A percentile compares a stretch with the other conserved stretches of the same genome.
These are phyloP conservation scores for Aurelia sp. DNA, from an alignment of 30 jellyfish, hydroid and myxozoan species.

Conservation along the genomic window DNA sequence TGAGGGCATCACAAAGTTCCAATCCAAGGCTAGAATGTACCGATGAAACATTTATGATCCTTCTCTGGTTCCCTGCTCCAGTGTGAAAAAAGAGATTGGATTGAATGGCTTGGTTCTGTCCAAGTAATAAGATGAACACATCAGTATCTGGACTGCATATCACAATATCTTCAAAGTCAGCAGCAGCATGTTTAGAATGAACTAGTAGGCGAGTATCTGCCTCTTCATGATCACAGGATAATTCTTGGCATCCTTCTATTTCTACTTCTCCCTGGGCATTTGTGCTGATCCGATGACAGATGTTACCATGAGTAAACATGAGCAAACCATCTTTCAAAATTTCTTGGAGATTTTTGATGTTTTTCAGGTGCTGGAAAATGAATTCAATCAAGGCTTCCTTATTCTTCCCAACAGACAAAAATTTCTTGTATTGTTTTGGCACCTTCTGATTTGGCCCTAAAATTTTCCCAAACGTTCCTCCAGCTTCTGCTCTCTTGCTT, in stretches of 20 bases:
- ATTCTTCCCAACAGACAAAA: constrained; percentile 33
- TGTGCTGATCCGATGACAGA: constrained; percentile 1
- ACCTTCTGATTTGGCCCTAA: constrained; percentile 13
- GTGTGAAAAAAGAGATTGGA: constrained; percentile 29
- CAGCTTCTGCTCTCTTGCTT: constrained; percentile 40
- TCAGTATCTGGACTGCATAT: constrained; percentile 51
- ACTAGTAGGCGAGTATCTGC: constrained; percentile 48
- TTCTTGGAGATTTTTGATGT: not conserved
- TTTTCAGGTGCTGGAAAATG: not conserved
- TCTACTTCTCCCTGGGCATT: not conserved
- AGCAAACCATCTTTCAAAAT: not conserved
- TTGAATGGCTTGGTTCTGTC: not conserved
- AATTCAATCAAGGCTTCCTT: constrained; percentile 43
- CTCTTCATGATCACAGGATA: constrained; percentile 51
- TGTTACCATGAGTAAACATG: constrained; percentile 18
- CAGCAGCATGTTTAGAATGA: constrained; percentile 38
- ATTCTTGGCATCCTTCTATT: constrained; percentile 30
- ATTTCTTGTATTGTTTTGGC: constrained; percentile 51
- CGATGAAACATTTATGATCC: constrained; percentile 4
- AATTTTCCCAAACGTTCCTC: constrained; percentile 21
- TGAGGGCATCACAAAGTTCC: constrained; percentile 32
- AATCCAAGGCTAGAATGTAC: constrained; percentile 11
- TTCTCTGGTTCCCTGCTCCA: constrained; percentile 39
- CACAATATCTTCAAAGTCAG: not conserved
- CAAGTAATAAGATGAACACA: constrained; percentile 30